Percentiles rank a stretch among this genome's conserved stretches.
Conservation (phyloP, 2,113 vertebrate species). For the Archilochus colubris region DNA sequence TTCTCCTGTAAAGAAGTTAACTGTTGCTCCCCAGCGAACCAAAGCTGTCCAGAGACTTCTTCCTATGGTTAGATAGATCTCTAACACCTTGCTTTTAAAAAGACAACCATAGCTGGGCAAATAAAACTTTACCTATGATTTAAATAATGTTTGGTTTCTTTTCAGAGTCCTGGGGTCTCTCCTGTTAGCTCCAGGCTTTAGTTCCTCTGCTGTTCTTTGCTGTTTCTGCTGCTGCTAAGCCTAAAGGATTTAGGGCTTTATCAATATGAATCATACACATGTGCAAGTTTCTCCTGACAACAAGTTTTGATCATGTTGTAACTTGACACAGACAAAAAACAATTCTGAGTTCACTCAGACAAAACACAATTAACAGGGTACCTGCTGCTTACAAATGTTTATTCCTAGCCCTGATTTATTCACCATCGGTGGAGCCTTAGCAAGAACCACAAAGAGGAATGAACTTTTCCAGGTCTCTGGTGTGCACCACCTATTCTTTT, state of each 20-base stretch:
- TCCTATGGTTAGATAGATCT: neutral
- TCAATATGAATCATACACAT: slow-evolving; percentile 38
- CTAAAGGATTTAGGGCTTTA: slow-evolving; percentile 28
- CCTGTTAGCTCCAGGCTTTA: neutral
- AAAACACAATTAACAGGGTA: slow-evolving; percentile 49
- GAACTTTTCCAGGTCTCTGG: slow-evolving; percentile 1
- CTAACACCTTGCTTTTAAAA: neutral
- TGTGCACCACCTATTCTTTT: neutral
- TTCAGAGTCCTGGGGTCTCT: neutral
- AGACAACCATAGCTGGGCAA: neutral
- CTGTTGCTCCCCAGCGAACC: neutral
- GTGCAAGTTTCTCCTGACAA: slow-evolving; percentile 13
- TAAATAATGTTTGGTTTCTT: neutral
- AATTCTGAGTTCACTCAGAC: slow-evolving; percentile 40
- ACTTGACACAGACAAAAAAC: slow-evolving; percentile 62
- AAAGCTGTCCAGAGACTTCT: neutral
- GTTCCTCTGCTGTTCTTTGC: neutral
- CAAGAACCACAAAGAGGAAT: neutral
- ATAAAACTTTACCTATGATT: neutral
- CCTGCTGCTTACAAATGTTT: slow-evolving; percentile 29
- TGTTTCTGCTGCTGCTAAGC: neutral
- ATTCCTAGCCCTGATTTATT: slow-evolving; percentile 25
- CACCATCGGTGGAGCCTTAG: slow-evolving; percentile 13
- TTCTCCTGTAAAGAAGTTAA: neutral
- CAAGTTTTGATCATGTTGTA: neutral